These are phyloP conservation scores for Drosophila nebulosa DNA, from an alignment of 1,140 invertebrate genomes.

Conservation along the genomic window DNA sequence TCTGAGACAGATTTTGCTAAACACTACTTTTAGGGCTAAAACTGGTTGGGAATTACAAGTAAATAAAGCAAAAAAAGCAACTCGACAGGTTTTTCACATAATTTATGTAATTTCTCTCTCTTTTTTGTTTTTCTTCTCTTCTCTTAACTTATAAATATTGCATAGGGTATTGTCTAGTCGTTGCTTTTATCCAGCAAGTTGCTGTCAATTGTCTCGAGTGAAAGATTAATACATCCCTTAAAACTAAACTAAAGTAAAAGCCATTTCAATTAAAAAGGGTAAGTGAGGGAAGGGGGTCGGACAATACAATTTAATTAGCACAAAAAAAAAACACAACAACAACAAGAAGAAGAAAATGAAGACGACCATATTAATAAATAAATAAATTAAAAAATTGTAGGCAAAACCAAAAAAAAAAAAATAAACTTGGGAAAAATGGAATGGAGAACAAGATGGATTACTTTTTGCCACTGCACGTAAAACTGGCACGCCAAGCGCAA, in stretches of 20 bases:
- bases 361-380: constrained; percentile 17
- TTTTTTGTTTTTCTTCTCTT: no score
- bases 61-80: no score
- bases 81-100: no score
- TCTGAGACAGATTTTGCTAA: no score
- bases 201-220: background rate
- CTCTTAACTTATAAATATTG: no score
- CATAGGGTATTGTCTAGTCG: background rate
- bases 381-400: background rate
- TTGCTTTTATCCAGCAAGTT: background rate
- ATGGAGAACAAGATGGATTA: constrained; percentile 71
- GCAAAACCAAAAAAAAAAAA: background rate
- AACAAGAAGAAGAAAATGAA: constrained; percentile 38
- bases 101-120: no score
- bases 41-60: no score
- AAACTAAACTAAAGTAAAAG: background rate
- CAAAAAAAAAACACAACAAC: background rate
- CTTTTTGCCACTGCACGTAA: constrained; percentile 78
- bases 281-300: background rate
- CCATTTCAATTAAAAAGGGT: background rate
- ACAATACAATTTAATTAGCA: background rate
- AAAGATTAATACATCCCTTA: background rate
- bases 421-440: background rate
- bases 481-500: constrained; percentile 66
- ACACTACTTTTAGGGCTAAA: no score